Percentiles rank a stretch among this genome's conserved stretches.
Conservation (phyloP, 2,797 vertebrate genomes). For the Pygocentrus nattereri region DNA sequence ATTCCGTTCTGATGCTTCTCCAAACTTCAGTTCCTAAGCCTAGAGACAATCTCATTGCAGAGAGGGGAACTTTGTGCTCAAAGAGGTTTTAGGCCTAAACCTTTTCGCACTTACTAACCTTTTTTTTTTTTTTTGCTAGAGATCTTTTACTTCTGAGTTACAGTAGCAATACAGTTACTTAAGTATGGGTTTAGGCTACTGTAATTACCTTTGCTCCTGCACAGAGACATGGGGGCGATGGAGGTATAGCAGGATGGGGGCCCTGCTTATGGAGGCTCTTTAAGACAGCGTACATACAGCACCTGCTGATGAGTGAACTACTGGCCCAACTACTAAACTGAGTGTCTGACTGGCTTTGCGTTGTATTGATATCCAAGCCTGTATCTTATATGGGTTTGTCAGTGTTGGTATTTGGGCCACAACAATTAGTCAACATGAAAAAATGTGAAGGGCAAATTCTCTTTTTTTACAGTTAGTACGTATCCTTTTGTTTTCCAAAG, state of each 20-base stretch:
- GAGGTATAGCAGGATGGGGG: conserved; percentile 21
- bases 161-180: background rate
- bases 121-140: background rate
- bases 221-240: conserved; percentile 5
- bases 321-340: conserved; percentile 1
- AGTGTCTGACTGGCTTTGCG: conserved; percentile 15
- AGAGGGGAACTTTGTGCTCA: too few species aligned
- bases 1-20: too few species aligned
- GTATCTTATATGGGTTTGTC: conserved; percentile 15
- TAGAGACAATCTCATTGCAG: too few species aligned
- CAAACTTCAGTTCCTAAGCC: too few species aligned
- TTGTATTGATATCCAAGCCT: conserved; percentile 3
- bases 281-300: conserved; percentile 14
- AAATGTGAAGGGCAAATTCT: background rate
- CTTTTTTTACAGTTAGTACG: too few species aligned
- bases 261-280: background rate
- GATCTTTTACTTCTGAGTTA: background rate
- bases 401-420: background rate
- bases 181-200: conserved; percentile 36
- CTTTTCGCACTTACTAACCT: background rate
- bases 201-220: background rate
- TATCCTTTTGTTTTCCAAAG: too few species aligned
- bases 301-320: conserved; percentile 34
- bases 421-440: background rate
- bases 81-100: background rate